These are phyloP conservation scores for Rhombomys opimus DNA, from an alignment of 2,113 vertebrate species.

Conservation along the genomic window DNA sequence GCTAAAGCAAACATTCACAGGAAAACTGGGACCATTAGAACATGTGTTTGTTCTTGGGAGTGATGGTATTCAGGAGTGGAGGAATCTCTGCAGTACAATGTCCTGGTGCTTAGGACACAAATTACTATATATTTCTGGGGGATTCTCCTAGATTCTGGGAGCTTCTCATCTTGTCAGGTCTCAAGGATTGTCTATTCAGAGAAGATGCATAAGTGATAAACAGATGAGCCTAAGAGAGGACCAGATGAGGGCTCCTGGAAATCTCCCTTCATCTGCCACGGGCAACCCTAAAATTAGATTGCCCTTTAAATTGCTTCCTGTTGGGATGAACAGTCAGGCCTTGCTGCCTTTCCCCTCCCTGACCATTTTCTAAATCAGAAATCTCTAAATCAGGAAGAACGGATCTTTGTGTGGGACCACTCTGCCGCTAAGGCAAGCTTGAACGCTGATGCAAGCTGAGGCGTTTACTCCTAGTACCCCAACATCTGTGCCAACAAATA, in stretches of 20 bases:
- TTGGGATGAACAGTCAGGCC: background rate
- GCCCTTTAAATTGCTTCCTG: background rate
- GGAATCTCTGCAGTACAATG: background rate
- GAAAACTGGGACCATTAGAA: background rate
- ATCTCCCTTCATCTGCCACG: background rate
- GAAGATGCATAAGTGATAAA: background rate
- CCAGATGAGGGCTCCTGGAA: background rate
- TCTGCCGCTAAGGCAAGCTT: background rate
- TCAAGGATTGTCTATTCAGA: background rate
- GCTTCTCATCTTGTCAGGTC: background rate
- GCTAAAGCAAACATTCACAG: background rate
- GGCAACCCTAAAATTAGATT: background rate
- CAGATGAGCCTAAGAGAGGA: background rate
- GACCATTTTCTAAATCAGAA: background rate
- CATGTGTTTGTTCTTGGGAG: background rate
- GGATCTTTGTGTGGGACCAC: background rate
- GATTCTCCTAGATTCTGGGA: background rate
- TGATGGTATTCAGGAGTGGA: rapidly evolving
- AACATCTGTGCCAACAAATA: background rate
- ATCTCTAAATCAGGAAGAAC: background rate
- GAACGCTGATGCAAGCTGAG: background rate
- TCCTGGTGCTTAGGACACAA: background rate
- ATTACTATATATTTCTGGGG: background rate
- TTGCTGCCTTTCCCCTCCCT: background rate
- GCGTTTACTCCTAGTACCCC: background rate